Conservation (phyloP, 2,113 vertebrate species). For the Hydropotes inermis region DNA sequence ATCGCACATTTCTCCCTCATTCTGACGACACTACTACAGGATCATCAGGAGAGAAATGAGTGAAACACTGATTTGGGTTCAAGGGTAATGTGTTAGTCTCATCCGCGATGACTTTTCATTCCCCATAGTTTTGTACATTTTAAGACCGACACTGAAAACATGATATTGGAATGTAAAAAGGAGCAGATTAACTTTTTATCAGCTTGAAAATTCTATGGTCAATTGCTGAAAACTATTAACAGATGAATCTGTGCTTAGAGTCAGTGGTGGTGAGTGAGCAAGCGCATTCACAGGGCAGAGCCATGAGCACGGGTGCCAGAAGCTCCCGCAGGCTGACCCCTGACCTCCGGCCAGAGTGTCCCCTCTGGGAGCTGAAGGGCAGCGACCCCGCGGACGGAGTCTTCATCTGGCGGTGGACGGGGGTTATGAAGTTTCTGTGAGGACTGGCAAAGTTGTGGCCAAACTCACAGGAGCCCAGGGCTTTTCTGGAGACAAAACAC, state of each 20-base stretch:
- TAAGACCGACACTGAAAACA: not conserved
- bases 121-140: not conserved
- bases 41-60: rapidly evolving
- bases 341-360: rapidly evolving
- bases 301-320: rapidly evolving
- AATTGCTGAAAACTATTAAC: not conserved
- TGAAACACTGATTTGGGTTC: not conserved
- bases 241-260: not conserved
- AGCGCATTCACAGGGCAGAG: rapidly evolving
- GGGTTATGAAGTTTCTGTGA: rapidly evolving
- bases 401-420: rapidly evolving
- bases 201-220: not conserved
- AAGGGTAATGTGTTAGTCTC: not conserved
- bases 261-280: rapidly evolving
- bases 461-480: too few species aligned
- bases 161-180: not conserved
- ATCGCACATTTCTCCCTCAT: rapidly evolving
- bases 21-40: rapidly evolving
- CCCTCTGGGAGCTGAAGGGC: not conserved
- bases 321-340: not conserved
- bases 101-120: not conserved
- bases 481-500: not conserved
- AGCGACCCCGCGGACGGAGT: rapidly evolving
- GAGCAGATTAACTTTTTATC: not conserved
- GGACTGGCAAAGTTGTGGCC: not conserved